Conservation (phyloP, 2,888 invertebrate genomes). For the Lasius platythorax region DNA sequence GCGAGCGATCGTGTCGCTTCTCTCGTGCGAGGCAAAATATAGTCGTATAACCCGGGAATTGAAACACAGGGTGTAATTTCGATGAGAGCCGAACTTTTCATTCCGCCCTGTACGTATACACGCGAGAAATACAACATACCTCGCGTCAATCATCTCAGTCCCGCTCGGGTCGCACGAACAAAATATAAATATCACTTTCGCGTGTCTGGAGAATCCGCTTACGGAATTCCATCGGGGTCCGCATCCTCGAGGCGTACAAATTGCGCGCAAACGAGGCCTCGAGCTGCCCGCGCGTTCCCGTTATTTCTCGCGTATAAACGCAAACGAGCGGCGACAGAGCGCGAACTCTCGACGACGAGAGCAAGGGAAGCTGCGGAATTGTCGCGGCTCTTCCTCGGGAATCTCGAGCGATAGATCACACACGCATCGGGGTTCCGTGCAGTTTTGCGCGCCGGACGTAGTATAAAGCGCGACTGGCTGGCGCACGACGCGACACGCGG, state of each 20-base stretch:
- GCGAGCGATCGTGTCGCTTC: background rate
- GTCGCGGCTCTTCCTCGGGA: conserved; percentile 65
- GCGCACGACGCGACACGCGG: conserved; percentile 52
- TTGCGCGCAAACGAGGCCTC: background rate
- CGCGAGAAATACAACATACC: background rate
- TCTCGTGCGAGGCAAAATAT: conserved; percentile 12
- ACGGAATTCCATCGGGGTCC: background rate
- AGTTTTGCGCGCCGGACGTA: conserved; percentile 63
- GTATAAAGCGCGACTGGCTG: conserved; percentile 65
- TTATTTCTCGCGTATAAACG: conserved; percentile 13
- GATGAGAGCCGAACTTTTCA: background rate
- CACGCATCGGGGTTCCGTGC: conserved; percentile 63
- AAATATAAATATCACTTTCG: conserved; percentile 21
- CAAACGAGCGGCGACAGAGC: background rate
- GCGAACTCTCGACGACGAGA: background rate
- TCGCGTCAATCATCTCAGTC: conserved; percentile 25
- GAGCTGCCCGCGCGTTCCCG: background rate
- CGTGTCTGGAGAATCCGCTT: background rate
- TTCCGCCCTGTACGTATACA: background rate
- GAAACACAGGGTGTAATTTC: conserved; percentile 13
- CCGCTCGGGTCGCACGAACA: background rate
- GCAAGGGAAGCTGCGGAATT: conserved; percentile 27
- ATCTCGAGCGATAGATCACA: conserved; percentile 74
- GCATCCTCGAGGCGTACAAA: background rate
- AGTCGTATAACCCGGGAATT: background rate